Percentiles rank a stretch among this genome's conserved stretches.
Evolutionary conservation across 2,113 vertebrate genomes (phyloP).

Genomic region (Oceanites oceanicus): DNA sequence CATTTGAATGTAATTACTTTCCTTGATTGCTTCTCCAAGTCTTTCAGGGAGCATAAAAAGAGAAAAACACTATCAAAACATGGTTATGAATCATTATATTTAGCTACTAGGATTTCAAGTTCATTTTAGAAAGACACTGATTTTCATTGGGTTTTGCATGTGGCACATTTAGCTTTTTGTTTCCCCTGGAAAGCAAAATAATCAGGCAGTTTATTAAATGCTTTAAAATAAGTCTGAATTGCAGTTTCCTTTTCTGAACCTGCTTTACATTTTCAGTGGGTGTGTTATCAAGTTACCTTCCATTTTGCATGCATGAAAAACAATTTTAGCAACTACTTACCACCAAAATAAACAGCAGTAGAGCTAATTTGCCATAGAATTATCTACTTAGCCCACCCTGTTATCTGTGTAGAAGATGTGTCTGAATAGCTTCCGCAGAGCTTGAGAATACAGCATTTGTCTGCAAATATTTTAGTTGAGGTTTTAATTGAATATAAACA

Average conservation of each 20-base stretch:
- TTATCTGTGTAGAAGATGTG: constrained; percentile 8
- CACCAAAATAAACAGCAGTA: constrained; percentile 1
- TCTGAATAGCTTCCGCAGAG: constrained; percentile 15
- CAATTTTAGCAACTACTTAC: not conserved
- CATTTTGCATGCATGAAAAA: constrained; percentile 8
- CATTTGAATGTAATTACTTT: not conserved
- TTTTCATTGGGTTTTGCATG: not conserved
- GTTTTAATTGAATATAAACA: constrained; percentile 42
- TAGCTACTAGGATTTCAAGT: not conserved
- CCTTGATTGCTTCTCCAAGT: not conserved
- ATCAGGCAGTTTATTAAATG: not conserved
- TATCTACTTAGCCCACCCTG: not conserved
- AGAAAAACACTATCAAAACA: not conserved
- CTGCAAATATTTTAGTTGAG: constrained; percentile 14
- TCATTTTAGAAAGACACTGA: not conserved
- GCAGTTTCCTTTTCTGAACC: constrained; percentile 3
- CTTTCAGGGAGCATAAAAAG: not conserved
- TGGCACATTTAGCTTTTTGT: not conserved
- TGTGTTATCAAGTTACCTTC: not conserved
- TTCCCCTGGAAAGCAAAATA: not conserved
- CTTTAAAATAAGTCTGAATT: constrained; percentile 10
- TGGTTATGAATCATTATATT: not conserved
- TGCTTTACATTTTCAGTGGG: not conserved
- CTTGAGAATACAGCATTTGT: not conserved
- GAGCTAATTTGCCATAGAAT: constrained; percentile 1